Conservation (phyloP, 1,140 invertebrate species). For the Lasaia peninsularis region DNA sequence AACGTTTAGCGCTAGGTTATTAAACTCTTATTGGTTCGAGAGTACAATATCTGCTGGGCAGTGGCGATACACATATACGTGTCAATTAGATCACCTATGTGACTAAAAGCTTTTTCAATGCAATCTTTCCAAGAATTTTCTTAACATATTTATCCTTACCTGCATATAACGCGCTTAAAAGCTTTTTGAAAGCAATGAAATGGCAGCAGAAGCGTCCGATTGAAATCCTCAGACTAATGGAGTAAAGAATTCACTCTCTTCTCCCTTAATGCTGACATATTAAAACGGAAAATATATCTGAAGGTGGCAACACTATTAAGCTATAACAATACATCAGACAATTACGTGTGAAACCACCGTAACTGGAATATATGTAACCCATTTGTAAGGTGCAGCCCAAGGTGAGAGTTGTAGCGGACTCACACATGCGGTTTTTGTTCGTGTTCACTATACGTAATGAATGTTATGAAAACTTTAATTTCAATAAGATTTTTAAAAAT, state of each 20-base stretch:
- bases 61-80: too few species aligned
- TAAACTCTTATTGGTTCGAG: too few species aligned
- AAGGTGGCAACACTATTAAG: conserved; percentile 41
- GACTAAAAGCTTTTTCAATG: not conserved
- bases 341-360: conserved; percentile 44
- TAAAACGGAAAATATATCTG: conserved; percentile 25
- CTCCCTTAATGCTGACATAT: conserved; percentile 13
- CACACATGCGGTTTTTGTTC: not conserved
- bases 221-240: conserved; percentile 12
- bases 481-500: too few species aligned
- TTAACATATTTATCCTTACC: not conserved
- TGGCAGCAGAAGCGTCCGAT: conserved; percentile 25
- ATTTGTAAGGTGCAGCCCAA: conserved; percentile 34
- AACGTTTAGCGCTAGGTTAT: too few species aligned
- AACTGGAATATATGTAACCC: conserved; percentile 47
- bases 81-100: not conserved
- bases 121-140: not conserved
- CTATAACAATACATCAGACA: conserved; percentile 55
- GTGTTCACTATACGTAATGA: too few species aligned
- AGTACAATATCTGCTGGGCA: too few species aligned
- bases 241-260: conserved; percentile 2
- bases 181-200: conserved; percentile 39
- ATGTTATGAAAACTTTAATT: too few species aligned
- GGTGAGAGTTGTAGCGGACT: conserved; percentile 17
- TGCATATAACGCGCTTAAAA: conserved; percentile 43